These are phyloP conservation scores for Scaptomyza graminum DNA, from an alignment of 1,140 invertebrate genomes.

Conservation along the genomic window DNA sequence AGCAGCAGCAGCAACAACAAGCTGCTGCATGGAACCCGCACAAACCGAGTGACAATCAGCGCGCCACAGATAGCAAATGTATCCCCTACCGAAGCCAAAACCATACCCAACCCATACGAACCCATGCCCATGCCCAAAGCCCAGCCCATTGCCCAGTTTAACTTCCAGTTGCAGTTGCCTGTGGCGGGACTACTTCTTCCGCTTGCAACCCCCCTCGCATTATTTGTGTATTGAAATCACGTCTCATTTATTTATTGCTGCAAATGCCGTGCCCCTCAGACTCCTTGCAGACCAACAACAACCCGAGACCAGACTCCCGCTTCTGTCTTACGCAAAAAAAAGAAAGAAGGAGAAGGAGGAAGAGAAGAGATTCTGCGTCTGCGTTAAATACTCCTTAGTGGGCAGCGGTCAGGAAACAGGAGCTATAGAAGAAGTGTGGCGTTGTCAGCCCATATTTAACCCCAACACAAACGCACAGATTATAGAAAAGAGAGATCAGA, in stretches of 20 bases:
- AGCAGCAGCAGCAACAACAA: slow-evolving; percentile 63
- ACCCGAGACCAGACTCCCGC: slow-evolving; percentile 11
- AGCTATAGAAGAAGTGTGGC: slow-evolving; percentile 50
- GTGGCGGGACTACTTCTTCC: background rate
- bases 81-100: slow-evolving; percentile 26
- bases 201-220: slow-evolving; percentile 34
- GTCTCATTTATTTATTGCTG: slow-evolving; percentile 84
- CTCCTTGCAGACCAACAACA: slow-evolving; percentile 1
- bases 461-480: slow-evolving; percentile 3
- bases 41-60: slow-evolving; percentile 48
- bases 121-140: background rate
- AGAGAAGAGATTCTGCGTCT: slow-evolving; percentile 27
- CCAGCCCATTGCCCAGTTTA: slow-evolving; percentile 4
- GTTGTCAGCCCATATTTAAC: slow-evolving; percentile 28
- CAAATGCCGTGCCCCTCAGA: slow-evolving; percentile 52
- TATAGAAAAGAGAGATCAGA: background rate
- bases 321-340: slow-evolving; percentile 53
- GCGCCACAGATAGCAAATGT: slow-evolving; percentile 42
- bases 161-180: slow-evolving; percentile 34
- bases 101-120: background rate
- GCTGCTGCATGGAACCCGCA: slow-evolving; percentile 4
- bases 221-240: slow-evolving; percentile 84
- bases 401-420: background rate
- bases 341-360: too few species aligned
- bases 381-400: slow-evolving; percentile 65